Conservation (phyloP, 2,797 vertebrate species). For the Coreius guichenoti region DNA sequence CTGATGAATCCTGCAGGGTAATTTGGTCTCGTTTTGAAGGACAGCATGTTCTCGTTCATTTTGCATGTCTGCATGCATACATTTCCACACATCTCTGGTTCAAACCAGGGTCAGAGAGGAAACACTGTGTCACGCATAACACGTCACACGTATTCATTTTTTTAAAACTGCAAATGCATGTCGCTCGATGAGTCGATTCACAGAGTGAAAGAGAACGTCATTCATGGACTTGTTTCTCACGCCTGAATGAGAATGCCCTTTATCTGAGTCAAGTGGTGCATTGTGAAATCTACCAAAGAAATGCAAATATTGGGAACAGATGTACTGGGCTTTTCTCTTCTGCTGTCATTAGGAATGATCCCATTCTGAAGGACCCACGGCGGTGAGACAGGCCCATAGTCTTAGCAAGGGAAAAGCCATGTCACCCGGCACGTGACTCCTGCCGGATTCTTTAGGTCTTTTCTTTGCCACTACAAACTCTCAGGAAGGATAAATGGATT, state of each 20-base stretch:
- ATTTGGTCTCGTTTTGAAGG: background rate
- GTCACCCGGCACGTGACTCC: slow-evolving; percentile 73
- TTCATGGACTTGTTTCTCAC: slow-evolving; percentile 78
- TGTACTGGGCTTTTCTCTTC: slow-evolving; percentile 69
- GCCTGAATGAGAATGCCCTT: slow-evolving; percentile 76
- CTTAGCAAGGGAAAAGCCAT: slow-evolving; percentile 78
- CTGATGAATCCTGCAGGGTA: background rate
- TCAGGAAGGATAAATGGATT: slow-evolving; percentile 74
- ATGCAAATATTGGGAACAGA: slow-evolving; percentile 81
- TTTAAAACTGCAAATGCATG: slow-evolving; percentile 61
- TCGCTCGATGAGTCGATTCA: slow-evolving; percentile 66
- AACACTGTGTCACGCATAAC: background rate
- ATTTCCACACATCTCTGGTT: background rate
- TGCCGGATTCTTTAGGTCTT: slow-evolving; percentile 66
- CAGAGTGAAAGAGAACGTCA: slow-evolving; percentile 70
- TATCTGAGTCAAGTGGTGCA: slow-evolving; percentile 79
- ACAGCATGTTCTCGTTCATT: slow-evolving; percentile 17
- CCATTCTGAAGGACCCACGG: background rate
- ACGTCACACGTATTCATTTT: background rate
- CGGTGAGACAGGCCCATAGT: slow-evolving; percentile 61
- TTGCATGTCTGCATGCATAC: slow-evolving; percentile 12
- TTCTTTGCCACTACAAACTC: slow-evolving; percentile 72
- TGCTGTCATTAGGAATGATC: slow-evolving; percentile 68
- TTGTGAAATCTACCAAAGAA: slow-evolving; percentile 78
- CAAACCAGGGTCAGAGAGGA: background rate